A percentile compares a stretch with the other conserved stretches of the same genome.
Evolutionary conservation across 2,113 vertebrate genomes (phyloP).

Genomic region (Channa argus): DNA sequence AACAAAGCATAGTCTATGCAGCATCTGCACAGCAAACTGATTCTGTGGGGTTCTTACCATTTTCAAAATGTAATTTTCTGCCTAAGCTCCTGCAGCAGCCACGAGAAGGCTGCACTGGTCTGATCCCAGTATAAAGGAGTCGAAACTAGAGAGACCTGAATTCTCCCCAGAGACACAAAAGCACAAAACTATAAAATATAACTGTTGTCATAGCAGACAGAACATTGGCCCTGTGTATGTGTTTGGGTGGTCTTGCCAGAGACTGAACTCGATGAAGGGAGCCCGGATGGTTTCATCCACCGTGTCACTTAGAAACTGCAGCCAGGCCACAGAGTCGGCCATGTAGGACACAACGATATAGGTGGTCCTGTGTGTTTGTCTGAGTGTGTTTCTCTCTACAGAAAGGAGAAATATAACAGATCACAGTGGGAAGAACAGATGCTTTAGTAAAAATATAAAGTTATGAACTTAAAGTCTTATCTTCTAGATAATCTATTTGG

Average conservation of each 20-base stretch:
- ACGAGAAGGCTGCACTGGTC: constrained; percentile 11
- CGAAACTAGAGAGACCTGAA: constrained; percentile 43
- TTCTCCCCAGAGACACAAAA: constrained; percentile 11
- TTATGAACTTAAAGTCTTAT: neutral
- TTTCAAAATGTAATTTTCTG: constrained; percentile 7
- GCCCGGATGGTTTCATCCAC: constrained; percentile 49
- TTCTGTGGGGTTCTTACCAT: neutral
- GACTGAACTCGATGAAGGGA: constrained; percentile 36
- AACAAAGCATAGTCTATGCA: neutral
- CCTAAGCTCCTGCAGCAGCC: constrained; percentile 1
- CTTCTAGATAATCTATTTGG: too few species aligned
- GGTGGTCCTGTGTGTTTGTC: constrained; percentile 41
- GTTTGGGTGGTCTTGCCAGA: constrained; percentile 54
- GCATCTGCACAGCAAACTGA: neutral
- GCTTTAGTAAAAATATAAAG: neutral
- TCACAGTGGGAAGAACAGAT: too few species aligned
- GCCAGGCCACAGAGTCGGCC: constrained; percentile 45
- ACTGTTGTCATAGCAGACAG: constrained; percentile 25
- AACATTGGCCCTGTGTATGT: constrained; percentile 15
- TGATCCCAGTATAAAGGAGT: constrained; percentile 35
- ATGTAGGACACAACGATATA: neutral
- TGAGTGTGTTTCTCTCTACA: neutral
- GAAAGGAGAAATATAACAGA: neutral
- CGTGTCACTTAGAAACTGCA: constrained; percentile 30
- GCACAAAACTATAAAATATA: constrained; percentile 24